These are phyloP conservation scores for Epizoanthus stellaris DNA, from an alignment of 92 coral and sea anemone species.

Conservation along the genomic window DNA sequence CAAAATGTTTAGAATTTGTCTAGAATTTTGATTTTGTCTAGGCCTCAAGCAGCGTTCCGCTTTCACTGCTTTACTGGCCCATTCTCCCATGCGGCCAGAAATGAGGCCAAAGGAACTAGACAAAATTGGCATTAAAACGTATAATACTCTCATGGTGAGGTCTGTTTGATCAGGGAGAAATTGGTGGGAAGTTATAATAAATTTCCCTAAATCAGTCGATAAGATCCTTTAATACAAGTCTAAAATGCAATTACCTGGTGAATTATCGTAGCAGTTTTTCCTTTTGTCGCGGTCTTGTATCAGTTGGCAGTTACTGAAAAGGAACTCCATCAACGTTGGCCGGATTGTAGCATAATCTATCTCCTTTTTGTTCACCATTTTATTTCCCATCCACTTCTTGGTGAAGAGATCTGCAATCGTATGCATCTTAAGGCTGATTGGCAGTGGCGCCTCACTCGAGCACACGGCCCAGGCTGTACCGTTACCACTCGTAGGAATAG, in stretches of 20 bases:
- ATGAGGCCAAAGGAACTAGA: too few relatives aligned
- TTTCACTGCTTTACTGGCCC: too few relatives aligned
- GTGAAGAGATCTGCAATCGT: slow-evolving; percentile 50
- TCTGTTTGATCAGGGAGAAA: too few relatives aligned
- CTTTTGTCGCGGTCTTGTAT: slow-evolving; percentile 25
- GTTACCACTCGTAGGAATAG: slow-evolving; percentile 35
- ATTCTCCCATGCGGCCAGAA: too few relatives aligned
- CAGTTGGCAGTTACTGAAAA: slow-evolving; percentile 33
- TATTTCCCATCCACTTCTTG: slow-evolving; percentile 43
- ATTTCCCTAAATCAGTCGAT: too few relatives aligned
- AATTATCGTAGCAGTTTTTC: slow-evolving; percentile 30
- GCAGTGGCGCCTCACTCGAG: slow-evolving; percentile 32
- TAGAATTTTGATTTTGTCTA: too few relatives aligned
- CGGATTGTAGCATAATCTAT: slow-evolving; percentile 28
- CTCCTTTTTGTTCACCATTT: neutral
- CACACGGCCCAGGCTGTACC: slow-evolving; percentile 28
- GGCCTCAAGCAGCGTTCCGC: too few relatives aligned
- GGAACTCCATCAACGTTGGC: slow-evolving; percentile 23
- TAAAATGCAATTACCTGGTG: neutral
- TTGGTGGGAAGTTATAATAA: too few relatives aligned
- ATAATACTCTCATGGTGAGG: too few relatives aligned
- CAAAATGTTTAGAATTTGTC: too few relatives aligned
- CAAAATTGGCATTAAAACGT: too few relatives aligned
- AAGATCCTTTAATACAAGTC: too few relatives aligned
- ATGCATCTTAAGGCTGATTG: slow-evolving; percentile 29